Evolutionary conservation across 2,797 vertebrate species (phyloP), one percentile per base, ranked within the genome.

Genomic region (Takifugu rubripes): DNA sequence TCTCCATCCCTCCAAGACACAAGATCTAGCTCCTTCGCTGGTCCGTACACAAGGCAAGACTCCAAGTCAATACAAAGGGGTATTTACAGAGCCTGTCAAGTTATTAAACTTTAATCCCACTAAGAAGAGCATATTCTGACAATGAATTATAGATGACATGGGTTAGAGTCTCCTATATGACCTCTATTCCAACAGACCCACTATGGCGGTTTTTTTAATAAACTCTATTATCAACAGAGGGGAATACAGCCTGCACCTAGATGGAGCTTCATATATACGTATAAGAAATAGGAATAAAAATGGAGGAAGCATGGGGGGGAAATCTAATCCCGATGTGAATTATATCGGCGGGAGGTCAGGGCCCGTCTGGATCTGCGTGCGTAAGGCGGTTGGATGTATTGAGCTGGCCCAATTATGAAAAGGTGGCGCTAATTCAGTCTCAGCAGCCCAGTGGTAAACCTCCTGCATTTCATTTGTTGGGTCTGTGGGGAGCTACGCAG

Each of bases 61-160:
- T 82, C 68, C 73, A 47, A 75, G 75, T 64, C 73, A 71, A 57
- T 81, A 89, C 88, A 88, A 85, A 85, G 66, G 71, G 68, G 66
- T 91, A 89, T 91, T 92, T 91, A 90, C 90, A 79, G 79, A 87
- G 85, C 71, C 79, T 69, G 84, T 84, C 81, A 73, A 90, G 86
- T 91, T 92, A 92, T 93, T 92, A 91, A 92, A 92, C 82, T 92
- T 92, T 92, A 92, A 93, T 92, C 90, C 89, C 68, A 78, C 79
- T 79, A 91, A 89, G 89, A 91, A 90, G 83, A 89, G 87, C 88
- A 89, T 88, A 90, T 89, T 92, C 85, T 80, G 74, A 83, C 79
- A 78, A 90, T 92, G 88, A 92, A 92, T 93, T 92, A 91, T 92
- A 91, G 84, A 92, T 92, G 92, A 90, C 85, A 84, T 64, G 83